phyloP scores from a whole-genome alignment of 2,888 invertebrate genomes.

The Chirona hameri region DNA sequence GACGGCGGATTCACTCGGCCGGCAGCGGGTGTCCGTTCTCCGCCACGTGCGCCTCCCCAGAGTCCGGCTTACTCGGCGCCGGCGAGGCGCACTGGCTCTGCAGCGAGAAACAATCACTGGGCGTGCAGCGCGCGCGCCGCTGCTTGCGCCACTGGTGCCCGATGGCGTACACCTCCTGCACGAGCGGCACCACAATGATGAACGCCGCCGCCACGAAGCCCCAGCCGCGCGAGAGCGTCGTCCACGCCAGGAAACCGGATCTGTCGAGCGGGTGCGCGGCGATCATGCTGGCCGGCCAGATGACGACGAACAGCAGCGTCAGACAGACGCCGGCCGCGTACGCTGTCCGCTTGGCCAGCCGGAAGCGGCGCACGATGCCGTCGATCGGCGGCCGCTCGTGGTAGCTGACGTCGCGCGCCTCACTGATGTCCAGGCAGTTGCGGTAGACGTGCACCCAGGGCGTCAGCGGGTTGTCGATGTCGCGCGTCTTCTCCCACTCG shows the following conservation, averaged over 20 bases:
- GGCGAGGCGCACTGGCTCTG: too few species aligned
- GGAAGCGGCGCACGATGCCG: not conserved
- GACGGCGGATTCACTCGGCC: too few species aligned
- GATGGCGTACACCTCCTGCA: constrained; percentile 31
- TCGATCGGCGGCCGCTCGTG: not conserved
- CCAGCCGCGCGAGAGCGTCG: constrained; percentile 32
- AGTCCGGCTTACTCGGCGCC: too few species aligned
- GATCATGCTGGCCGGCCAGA: constrained; percentile 35
- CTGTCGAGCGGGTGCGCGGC: constrained; percentile 5
- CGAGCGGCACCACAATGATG: constrained; percentile 35
- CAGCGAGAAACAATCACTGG: too few species aligned
- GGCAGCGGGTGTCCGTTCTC: too few species aligned
- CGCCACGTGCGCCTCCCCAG: too few species aligned
- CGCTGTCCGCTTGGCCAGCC: not conserved
- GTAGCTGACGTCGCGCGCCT: not conserved
- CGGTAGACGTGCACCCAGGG: constrained; percentile 46
- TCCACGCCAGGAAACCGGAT: constrained; percentile 33
- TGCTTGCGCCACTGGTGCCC: not conserved
- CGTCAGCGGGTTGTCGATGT: constrained; percentile 49
- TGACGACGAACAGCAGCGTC: constrained; percentile 32
- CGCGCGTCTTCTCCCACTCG: constrained; percentile 48
- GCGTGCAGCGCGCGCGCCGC: too few species aligned
- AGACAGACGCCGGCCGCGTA: constrained; percentile 29
- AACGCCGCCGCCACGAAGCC: constrained; percentile 33
- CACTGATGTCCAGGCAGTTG: not conserved